Evolutionary conservation across 2,888 invertebrate species (phyloP).

Genomic region (Calliphora vomitoria): DNA sequence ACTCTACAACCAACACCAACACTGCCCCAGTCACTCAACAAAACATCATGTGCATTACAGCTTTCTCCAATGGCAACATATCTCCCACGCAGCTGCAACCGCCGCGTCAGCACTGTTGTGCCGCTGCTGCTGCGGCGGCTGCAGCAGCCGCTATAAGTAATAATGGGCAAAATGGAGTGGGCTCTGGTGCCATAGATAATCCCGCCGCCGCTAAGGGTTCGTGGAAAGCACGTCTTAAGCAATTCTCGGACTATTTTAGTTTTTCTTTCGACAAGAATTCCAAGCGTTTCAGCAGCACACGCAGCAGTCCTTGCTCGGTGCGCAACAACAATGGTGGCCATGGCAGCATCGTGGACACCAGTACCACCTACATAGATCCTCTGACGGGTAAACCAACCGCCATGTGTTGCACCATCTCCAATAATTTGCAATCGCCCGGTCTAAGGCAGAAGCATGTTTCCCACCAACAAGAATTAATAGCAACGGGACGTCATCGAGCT

Average conservation of each 20-base stretch:
- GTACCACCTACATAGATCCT: slow-evolving; percentile 73
- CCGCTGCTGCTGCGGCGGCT: slow-evolving; percentile 74
- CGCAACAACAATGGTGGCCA: slow-evolving; percentile 79
- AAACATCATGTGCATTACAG: slow-evolving; percentile 70
- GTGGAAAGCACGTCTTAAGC: slow-evolving; percentile 84
- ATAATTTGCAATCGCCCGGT: slow-evolving; percentile 80
- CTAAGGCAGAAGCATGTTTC: slow-evolving; percentile 76
- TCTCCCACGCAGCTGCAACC: slow-evolving; percentile 78
- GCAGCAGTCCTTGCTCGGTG: slow-evolving; percentile 82
- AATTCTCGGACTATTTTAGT: slow-evolving; percentile 84
- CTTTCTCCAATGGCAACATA: slow-evolving; percentile 80
- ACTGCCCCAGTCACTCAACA: slow-evolving; percentile 69
- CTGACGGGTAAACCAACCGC: slow-evolving; percentile 74
- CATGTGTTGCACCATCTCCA: slow-evolving; percentile 83
- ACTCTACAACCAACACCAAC: slow-evolving; percentile 57
- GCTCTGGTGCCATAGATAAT: slow-evolving; percentile 51
- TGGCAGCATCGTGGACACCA: slow-evolving; percentile 68
- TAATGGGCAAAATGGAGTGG: slow-evolving; percentile 63
- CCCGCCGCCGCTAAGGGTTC: slow-evolving; percentile 76
- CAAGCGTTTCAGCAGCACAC: slow-evolving; percentile 83
- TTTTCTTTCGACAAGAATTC: slow-evolving; percentile 84
- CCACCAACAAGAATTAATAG: slow-evolving; percentile 77
- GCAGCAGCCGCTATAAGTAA: slow-evolving; percentile 67
- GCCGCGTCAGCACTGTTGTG: slow-evolving; percentile 73
- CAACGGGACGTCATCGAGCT: slow-evolving; percentile 81